phyloP scores from a whole-genome alignment of 2,888 invertebrate species.

The Folsomia manolachei region DNA sequence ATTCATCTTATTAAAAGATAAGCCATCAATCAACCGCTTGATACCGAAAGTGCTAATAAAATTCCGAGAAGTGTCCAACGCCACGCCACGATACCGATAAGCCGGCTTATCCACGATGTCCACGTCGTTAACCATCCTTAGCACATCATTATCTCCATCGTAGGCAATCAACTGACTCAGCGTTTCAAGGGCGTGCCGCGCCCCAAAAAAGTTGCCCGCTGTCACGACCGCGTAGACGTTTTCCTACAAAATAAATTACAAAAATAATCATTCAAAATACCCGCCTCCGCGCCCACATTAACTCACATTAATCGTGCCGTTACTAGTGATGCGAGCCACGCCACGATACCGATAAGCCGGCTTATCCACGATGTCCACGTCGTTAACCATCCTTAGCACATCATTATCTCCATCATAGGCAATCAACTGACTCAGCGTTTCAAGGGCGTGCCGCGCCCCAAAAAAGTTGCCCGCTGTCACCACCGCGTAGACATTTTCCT shows the following conservation, averaged over 20 bases:
- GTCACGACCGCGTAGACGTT: constrained; percentile 40
- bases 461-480: constrained; percentile 58
- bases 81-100: constrained; percentile 58
- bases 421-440: constrained; percentile 70
- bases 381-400: constrained; percentile 45
- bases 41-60: constrained; percentile 56
- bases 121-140: constrained; percentile 53
- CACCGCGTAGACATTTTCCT: constrained; percentile 16
- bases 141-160: constrained; percentile 53
- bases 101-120: constrained; percentile 57
- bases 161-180: constrained; percentile 66
- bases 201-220: constrained; percentile 63
- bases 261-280: no score
- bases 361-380: constrained; percentile 54
- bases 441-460: constrained; percentile 72
- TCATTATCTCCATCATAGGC: constrained; percentile 53
- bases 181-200: constrained; percentile 73
- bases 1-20: constrained; percentile 59
- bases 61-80: constrained; percentile 64
- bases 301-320: no score
- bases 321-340: constrained; percentile 53
- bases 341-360: constrained; percentile 60
- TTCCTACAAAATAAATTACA: neutral
- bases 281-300: no score
- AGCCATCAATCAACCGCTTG: constrained; percentile 56